These are phyloP conservation scores for Paramormyrops hopkinsi DNA, from an alignment of 2,797 vertebrate species.

Conservation along the genomic window DNA sequence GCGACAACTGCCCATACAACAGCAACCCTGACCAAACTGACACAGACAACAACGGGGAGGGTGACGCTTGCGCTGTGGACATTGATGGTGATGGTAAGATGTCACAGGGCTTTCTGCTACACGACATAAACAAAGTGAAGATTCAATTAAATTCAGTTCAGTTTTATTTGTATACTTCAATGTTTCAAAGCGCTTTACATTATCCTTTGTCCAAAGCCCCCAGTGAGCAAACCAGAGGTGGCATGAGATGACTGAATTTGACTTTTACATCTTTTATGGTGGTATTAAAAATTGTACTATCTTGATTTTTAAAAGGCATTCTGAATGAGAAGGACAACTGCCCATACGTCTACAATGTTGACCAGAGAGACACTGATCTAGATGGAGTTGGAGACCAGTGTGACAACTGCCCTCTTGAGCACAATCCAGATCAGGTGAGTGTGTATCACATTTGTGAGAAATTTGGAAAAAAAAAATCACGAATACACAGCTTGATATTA, in stretches of 20 bases:
- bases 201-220: background rate
- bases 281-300: slow-evolving; percentile 23
- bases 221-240: background rate
- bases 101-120: background rate
- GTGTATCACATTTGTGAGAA: background rate
- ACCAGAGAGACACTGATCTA: slow-evolving; percentile 89
- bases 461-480: background rate
- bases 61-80: slow-evolving; percentile 91
- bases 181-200: background rate
- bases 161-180: background rate
- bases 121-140: background rate
- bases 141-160: background rate
- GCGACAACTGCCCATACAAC: slow-evolving; percentile 94
- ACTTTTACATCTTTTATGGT: background rate
- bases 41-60: slow-evolving; percentile 93
- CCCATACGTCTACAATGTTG: slow-evolving; percentile 92
- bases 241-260: background rate
- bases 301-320: slow-evolving; percentile 66
- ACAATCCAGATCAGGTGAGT: slow-evolving; percentile 94
- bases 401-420: slow-evolving; percentile 95
- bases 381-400: slow-evolving; percentile 97
- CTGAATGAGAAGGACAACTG: slow-evolving; percentile 94
- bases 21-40: slow-evolving; percentile 93
- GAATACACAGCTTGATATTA: background rate
- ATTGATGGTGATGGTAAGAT: slow-evolving; percentile 94